phyloP scores from a whole-genome alignment of 2,888 invertebrate species.

The Allophyes oxyacanthae region DNA sequence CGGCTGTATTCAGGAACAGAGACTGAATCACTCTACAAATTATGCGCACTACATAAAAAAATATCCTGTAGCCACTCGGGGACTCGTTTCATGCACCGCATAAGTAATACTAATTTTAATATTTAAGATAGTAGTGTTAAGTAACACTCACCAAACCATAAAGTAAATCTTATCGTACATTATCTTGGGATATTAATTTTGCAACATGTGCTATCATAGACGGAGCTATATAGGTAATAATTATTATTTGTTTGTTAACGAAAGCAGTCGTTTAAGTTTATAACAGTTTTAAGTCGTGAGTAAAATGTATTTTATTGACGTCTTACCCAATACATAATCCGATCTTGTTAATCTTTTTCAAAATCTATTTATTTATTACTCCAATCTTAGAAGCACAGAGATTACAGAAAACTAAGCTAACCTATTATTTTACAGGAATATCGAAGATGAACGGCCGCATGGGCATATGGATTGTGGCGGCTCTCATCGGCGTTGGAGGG shows the following conservation, averaged over 20 bases:
- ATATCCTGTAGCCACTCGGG: no score
- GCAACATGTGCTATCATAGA: conserved; percentile 33
- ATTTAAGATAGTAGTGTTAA: no score
- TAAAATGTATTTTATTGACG: conserved; percentile 7
- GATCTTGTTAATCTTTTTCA: background rate
- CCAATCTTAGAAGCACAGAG: background rate
- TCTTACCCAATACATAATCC: background rate
- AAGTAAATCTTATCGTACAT: conserved; percentile 55
- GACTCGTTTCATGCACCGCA: no score
- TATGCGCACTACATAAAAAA: no score
- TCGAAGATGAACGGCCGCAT: conserved; percentile 35
- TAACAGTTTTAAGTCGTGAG: conserved; percentile 15
- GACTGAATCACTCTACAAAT: no score
- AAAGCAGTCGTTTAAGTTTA: conserved; percentile 20
- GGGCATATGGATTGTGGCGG: conserved; percentile 23
- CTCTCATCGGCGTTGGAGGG: conserved; percentile 31
- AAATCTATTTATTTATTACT: no score
- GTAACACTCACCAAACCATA: no score
- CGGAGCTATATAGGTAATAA: conserved; percentile 27
- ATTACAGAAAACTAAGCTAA: background rate
- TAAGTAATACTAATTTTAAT: no score
- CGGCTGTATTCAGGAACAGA: no score
- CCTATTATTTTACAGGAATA: conserved; percentile 23
- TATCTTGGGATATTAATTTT: conserved; percentile 57
- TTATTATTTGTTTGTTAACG: conserved; percentile 24